Evolutionary conservation across 2,888 invertebrate genomes (phyloP).

Genomic region (Patella caerulea): DNA sequence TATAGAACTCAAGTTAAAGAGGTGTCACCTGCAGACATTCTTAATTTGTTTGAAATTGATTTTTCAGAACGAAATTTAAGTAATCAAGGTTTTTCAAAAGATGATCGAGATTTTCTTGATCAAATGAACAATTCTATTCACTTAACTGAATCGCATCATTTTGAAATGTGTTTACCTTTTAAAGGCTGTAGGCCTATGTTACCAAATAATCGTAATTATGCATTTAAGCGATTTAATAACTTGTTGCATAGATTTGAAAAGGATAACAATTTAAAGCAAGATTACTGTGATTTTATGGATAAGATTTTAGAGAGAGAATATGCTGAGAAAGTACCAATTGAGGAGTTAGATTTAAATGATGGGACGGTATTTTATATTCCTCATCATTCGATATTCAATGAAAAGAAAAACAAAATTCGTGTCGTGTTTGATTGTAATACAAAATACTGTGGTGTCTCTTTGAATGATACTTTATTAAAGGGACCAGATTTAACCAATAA

Average conservation of each 20-base stretch:
- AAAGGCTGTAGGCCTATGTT: not conserved
- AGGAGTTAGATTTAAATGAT: not conserved
- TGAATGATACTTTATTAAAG: slow-evolving; percentile 34
- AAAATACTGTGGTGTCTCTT: slow-evolving; percentile 7
- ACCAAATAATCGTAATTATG: slow-evolving; percentile 27
- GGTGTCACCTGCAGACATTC: not conserved
- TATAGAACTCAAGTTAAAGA: not conserved
- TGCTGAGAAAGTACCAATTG: not conserved
- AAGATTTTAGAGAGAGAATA: slow-evolving; percentile 23
- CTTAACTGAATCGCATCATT: slow-evolving; percentile 11
- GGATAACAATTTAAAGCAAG: slow-evolving; percentile 10
- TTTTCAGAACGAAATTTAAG: not conserved
- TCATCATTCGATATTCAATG: not conserved
- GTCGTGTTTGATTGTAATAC: slow-evolving; percentile 43
- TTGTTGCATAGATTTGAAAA: slow-evolving; percentile 6
- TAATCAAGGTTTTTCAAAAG: not conserved
- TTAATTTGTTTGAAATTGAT: slow-evolving; percentile 21
- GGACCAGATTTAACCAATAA: slow-evolving; percentile 40
- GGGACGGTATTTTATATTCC: not conserved
- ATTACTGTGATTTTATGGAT: slow-evolving; percentile 23
- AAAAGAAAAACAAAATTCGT: slow-evolving; percentile 4
- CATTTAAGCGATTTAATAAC: slow-evolving; percentile 16
- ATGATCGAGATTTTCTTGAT: slow-evolving; percentile 16
- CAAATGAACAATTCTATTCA: slow-evolving; percentile 10
- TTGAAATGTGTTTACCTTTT: slow-evolving; percentile 24